Base-by-base conservation (phyloP, 2,797 vertebrate genomes). In the Threskiornis aethiopicus region DNA sequence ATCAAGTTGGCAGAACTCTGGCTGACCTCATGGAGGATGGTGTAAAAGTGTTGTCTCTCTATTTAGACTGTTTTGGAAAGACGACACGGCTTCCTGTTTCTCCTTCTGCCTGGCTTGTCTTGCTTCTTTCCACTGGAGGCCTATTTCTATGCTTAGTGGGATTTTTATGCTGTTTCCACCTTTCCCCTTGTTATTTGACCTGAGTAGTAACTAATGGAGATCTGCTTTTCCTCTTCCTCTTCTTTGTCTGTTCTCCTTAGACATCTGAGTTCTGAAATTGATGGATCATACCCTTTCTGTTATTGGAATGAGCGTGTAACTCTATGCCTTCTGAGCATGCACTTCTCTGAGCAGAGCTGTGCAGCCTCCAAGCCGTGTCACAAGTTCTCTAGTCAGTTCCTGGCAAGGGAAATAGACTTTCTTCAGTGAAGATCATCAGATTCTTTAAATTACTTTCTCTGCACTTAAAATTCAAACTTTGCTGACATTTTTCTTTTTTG, bases 61-160 rank as follows among this genome's bases (percentile, higher is more conserved):
- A 87, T 96, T 96, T 95, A 94, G 91, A 90, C 62, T 96, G 87
- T 92, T 95, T 94, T 97, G 96, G 93, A 96, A 97, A 87, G 89
- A 52, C 72, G 94, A 96, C 70, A 52, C n/a, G 80, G 83, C 95
- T 95, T 96, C 94, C 94, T 87, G 65, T 95, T 97, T 87, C 88
- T 91, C 57, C 82, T 82, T 33, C 79, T 96, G 90, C 94, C 93
- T 95, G 80, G 70, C 90, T 93, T 91, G 66, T 31, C 72, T 70
- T 80, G 10, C 85, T 67, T 85, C 72, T 94, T 97, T 95, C 85
- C 69, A 72, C 35, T 81, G 58, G 51, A 78, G 46, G 46, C 72
- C 65, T 76, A 3, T 93, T 92, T 85, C 89, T 92, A 5, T 73
- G 70, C 72, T 37, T 65, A 42, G 35, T 82, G 51, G 39, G 84